phyloP scores from a whole-genome alignment of 2,797 vertebrate genomes.

The Decapterus maruadsi region DNA sequence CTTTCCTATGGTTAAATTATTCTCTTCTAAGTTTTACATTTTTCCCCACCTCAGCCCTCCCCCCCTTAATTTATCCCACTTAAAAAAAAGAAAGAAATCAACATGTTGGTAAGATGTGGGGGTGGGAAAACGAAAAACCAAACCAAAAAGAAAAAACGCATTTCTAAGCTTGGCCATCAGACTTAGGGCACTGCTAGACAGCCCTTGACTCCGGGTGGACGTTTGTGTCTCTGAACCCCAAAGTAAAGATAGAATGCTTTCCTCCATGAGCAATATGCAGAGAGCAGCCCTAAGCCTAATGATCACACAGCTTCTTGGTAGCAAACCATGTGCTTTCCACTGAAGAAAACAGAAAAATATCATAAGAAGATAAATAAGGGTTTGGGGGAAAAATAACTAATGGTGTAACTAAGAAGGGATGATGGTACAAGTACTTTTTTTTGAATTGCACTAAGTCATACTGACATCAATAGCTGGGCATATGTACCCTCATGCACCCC shows the following conservation, averaged over 20 bases:
- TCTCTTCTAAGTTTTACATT: not conserved
- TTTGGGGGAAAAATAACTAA: slow-evolving; percentile 18
- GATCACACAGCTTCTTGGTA: slow-evolving; percentile 14
- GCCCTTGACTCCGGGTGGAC: slow-evolving; percentile 18
- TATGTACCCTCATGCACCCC: slow-evolving; percentile 47
- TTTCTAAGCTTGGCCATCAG: slow-evolving; percentile 20
- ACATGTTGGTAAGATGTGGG: not conserved
- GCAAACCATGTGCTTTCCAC: slow-evolving; percentile 37
- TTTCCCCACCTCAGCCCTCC: not conserved
- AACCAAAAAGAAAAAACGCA: not conserved
- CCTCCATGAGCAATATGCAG: slow-evolving; percentile 32
- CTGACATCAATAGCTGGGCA: slow-evolving; percentile 55
- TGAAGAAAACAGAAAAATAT: slow-evolving; percentile 15
- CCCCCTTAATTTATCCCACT: slow-evolving; percentile 31
- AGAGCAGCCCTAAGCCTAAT: slow-evolving; percentile 31
- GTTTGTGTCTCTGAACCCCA: slow-evolving; percentile 18
- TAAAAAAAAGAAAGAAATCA: slow-evolving; percentile 30
- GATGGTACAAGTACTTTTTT: slow-evolving; percentile 16
- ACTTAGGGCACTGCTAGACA: slow-evolving; percentile 7
- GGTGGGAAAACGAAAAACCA: not conserved
- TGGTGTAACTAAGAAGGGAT: slow-evolving; percentile 15
- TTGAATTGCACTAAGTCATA: slow-evolving; percentile 61
- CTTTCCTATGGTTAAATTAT: slow-evolving; percentile 27
- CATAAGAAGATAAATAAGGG: slow-evolving; percentile 59
- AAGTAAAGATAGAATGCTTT: not conserved